Base-by-base conservation (phyloP, 2,113 vertebrate genomes). In the Scartelaos histophorus region DNA sequence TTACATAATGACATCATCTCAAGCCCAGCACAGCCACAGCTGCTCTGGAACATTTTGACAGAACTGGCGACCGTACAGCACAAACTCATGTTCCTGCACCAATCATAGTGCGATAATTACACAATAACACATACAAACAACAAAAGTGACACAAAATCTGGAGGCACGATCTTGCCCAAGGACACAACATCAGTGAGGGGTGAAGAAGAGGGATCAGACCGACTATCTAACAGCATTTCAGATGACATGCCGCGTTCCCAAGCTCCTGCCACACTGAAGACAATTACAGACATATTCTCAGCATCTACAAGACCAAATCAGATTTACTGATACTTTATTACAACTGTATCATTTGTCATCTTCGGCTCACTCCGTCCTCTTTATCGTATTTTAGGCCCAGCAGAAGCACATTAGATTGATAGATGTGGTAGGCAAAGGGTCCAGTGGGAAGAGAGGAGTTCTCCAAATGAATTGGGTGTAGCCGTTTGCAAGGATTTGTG, bases 401-500 rank as follows among this genome's bases (percentile, higher is more conserved):
- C 58, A 64, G 66, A 82, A 71, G 77, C 67, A 66, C 68, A 46
- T 56, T 68, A 70, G 75, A 86, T 76, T 75, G 62, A 81, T 71
- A 29, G 35, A 17, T 54, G 67, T 38, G 66, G 66, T 24, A 81
- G 69, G 54, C 34, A 62, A 29, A 35, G 75, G 83, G 75, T 76
- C 66, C 73, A 83, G 72, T 73, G 51, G 74, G 75, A 74, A 82
- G 64, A 82, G 79, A 62, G 53, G 53, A 71, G 81, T 73, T 79
- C 43, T 74, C 60, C 22, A 83, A 86, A 82, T 82, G 45, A 85
- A 85, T 70, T 75, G 66, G 62, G 73, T 57, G 68, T 62, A 64
- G 75, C 13, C 54, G 66, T 83, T 74, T 71, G 69, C 77, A 79
- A 79, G 75, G 85, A 86, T 85, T 85, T 87, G 87, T 85, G 78